These are phyloP conservation scores for Cuculus canorus DNA, from an alignment of 2,797 vertebrate species.

Conservation along the genomic window DNA sequence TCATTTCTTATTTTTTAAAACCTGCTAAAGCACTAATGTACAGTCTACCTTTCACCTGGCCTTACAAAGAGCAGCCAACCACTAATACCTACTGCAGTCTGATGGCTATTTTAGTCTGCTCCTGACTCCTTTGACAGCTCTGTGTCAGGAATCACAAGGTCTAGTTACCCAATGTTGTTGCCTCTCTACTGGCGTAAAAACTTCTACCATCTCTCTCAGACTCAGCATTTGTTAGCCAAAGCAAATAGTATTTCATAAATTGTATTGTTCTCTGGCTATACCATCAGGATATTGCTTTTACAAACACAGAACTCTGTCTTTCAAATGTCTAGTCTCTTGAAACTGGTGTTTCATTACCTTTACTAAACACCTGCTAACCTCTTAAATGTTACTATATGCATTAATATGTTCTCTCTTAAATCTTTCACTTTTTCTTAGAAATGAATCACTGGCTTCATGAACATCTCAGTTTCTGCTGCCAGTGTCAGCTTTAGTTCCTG, in stretches of 20 bases:
- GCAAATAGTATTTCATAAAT: not conserved
- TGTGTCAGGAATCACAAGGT: not conserved
- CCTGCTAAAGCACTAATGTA: not conserved
- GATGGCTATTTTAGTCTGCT: not conserved
- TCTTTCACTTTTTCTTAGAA: not conserved
- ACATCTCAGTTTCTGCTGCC: not conserved
- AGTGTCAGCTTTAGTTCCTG: not conserved
- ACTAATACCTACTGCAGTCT: not conserved
- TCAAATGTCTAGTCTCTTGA: not conserved
- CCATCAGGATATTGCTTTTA: not conserved
- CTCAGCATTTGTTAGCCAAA: not conserved
- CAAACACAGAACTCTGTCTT: not conserved
- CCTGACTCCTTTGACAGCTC: not conserved
- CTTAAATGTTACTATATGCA: not conserved
- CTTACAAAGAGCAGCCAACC: not conserved
- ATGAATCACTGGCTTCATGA: accelerated
- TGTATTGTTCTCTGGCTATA: not conserved
- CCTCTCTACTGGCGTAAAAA: not conserved
- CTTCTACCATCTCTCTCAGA: not conserved
- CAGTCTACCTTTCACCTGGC: not conserved
- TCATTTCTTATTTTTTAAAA: not conserved
- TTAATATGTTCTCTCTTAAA: not conserved
- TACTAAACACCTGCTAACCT: not conserved
- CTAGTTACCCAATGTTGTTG: not conserved
- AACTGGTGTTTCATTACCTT: not conserved